Evolutionary conservation across 2,113 vertebrate species (phyloP).

Genomic region (Tyrannus savana): DNA sequence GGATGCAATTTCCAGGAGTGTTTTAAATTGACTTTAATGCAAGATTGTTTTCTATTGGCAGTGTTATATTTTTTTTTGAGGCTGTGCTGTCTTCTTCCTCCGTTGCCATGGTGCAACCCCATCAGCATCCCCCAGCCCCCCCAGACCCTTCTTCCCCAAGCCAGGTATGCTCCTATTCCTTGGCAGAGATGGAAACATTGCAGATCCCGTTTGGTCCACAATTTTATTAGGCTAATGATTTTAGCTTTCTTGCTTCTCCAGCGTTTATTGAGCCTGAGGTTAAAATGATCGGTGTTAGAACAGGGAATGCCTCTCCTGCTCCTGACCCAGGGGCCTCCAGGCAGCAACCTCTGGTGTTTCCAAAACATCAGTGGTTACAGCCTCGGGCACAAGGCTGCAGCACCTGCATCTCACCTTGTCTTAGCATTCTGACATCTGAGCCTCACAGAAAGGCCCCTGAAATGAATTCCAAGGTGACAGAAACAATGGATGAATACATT

Average conservation of each 20-base stretch:
- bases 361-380: background rate
- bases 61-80: background rate
- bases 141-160: background rate
- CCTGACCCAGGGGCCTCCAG: background rate
- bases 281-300: background rate
- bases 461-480: background rate
- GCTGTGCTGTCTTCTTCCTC: background rate
- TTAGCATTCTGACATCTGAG: too few species aligned
- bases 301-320: background rate
- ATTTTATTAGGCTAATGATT: background rate
- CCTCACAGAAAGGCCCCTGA: background rate
- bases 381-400: background rate
- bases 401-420: background rate
- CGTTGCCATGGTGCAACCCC: background rate
- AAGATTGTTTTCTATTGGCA: background rate
- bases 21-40: background rate
- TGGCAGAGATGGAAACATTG: rapidly evolving
- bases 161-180: background rate
- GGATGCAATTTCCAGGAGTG: background rate
- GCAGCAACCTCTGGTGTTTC: background rate
- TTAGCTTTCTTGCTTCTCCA: background rate
- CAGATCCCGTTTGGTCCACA: rapidly evolving
- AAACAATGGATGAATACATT: background rate
- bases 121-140: background rate
- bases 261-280: background rate